A percentile compares a stretch with the other conserved stretches of the same genome.
Evolutionary conservation across 2,797 vertebrate species (phyloP).

Genomic region (Lindbergichthys nudifrons): DNA sequence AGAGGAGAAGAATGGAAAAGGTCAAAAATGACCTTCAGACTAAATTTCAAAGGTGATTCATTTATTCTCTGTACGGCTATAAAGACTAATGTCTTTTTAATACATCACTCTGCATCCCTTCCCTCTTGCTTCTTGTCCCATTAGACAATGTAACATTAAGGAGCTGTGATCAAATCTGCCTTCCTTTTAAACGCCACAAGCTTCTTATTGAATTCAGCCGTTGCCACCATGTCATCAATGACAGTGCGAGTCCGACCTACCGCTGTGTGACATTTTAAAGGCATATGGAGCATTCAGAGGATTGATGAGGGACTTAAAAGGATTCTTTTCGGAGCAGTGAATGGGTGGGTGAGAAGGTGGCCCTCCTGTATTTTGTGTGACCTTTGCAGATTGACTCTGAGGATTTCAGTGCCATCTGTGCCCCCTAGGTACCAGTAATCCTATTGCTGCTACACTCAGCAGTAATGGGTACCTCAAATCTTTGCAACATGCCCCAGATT

Average conservation of each 20-base stretch:
- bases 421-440: conserved; percentile 79
- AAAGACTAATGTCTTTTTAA: conserved; percentile 37
- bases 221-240: conserved; percentile 44
- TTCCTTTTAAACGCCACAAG: conserved; percentile 27
- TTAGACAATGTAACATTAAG: conserved; percentile 64
- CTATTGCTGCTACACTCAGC: conserved; percentile 71
- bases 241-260: conserved; percentile 40
- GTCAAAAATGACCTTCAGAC: conserved; percentile 69
- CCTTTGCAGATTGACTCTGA: conserved; percentile 74
- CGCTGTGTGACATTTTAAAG: conserved; percentile 61
- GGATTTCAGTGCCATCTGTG: conserved; percentile 81
- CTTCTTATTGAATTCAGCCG: conserved; percentile 49
- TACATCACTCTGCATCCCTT: conserved; percentile 37
- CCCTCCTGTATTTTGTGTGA: conserved; percentile 70
- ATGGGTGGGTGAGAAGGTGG: conserved; percentile 50
- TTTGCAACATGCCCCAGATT: conserved; percentile 61
- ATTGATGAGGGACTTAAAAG: conserved; percentile 63
- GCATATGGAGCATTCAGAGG: conserved; percentile 48
- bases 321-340: conserved; percentile 53
- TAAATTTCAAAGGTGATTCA: conserved; percentile 62
- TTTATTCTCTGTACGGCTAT: conserved; percentile 29
- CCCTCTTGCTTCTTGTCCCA: conserved; percentile 36
- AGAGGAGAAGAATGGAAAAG: conserved; percentile 41
- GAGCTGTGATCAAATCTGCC: conserved; percentile 54
- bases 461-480: conserved; percentile 73